Conservation (phyloP, 37 sponge, comb jelly and placozoan genomes). For the Halisarca cf. caerulea region DNA sequence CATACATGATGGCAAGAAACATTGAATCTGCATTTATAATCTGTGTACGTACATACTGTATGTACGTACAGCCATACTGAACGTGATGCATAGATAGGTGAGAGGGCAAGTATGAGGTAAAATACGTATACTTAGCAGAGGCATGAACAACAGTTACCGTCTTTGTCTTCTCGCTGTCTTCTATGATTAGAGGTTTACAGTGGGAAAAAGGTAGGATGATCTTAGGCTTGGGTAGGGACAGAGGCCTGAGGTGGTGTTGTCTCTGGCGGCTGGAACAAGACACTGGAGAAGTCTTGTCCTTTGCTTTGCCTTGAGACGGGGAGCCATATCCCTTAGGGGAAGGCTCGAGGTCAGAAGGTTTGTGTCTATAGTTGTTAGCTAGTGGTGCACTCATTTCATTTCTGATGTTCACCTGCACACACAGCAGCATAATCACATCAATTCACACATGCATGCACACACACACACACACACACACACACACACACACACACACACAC, state of each 20-base stretch:
- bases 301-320: neutral
- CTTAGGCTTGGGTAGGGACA: constrained; percentile 48
- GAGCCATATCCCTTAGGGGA: neutral
- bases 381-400: neutral
- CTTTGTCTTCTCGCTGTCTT: neutral
- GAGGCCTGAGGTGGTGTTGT: constrained; percentile 29
- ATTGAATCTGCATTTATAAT: too few species aligned
- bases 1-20: neutral
- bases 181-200: neutral
- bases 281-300: neutral
- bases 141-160: too few species aligned
- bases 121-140: neutral
- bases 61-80: too few species aligned
- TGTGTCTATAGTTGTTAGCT: neutral
- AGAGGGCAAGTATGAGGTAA: neutral
- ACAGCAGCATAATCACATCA: too few species aligned
- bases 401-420: constrained; percentile 16
- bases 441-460: neutral
- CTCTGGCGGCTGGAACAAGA: constrained; percentile 16
- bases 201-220: constrained; percentile 32
- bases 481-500: neutral
- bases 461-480: neutral
- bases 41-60: too few species aligned
- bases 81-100: too few species aligned
- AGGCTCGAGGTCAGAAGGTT: neutral